phyloP scores from a whole-genome alignment of 2,888 invertebrate species.

The Hermodice carunculata region DNA sequence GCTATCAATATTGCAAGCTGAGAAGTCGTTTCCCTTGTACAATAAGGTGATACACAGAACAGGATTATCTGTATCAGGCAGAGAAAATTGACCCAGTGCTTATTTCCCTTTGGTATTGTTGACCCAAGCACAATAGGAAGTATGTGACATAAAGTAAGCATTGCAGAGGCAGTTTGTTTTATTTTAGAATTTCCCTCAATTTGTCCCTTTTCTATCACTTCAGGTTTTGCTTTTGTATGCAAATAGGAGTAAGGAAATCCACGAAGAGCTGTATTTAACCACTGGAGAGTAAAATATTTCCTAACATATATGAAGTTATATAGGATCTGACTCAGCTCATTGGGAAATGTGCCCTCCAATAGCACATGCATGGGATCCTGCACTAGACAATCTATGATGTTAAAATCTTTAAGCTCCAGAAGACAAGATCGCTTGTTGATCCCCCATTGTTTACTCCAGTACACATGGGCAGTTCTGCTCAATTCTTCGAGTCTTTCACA shows the following conservation, averaged over 20 bases:
- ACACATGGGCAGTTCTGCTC: neutral
- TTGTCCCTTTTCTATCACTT: neutral
- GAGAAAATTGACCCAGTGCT: conserved; percentile 26
- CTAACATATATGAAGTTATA: neutral
- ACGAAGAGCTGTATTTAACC: neutral
- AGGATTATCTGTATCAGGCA: conserved; percentile 20
- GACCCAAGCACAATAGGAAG: conserved; percentile 21
- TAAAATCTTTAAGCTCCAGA: conserved; percentile 5
- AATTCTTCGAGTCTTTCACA: conserved; percentile 6
- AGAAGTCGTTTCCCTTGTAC: neutral
- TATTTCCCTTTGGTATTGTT: conserved; percentile 13
- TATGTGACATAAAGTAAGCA: neutral
- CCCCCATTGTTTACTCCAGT: conserved; percentile 33
- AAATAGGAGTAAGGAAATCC: neutral
- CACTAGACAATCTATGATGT: conserved; percentile 9
- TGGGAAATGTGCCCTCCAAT: conserved; percentile 25
- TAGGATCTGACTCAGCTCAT: conserved; percentile 12
- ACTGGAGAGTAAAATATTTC: conserved; percentile 2
- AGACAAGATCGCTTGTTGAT: conserved; percentile 23
- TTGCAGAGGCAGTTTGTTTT: neutral
- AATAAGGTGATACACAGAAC: conserved; percentile 9
- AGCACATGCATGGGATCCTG: conserved; percentile 28
- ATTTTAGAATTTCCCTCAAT: neutral
- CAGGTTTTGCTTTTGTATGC: neutral
- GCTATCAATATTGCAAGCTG: neutral